phyloP scores from a whole-genome alignment of 2,113 vertebrate species.

The Heptranchias perlo region DNA sequence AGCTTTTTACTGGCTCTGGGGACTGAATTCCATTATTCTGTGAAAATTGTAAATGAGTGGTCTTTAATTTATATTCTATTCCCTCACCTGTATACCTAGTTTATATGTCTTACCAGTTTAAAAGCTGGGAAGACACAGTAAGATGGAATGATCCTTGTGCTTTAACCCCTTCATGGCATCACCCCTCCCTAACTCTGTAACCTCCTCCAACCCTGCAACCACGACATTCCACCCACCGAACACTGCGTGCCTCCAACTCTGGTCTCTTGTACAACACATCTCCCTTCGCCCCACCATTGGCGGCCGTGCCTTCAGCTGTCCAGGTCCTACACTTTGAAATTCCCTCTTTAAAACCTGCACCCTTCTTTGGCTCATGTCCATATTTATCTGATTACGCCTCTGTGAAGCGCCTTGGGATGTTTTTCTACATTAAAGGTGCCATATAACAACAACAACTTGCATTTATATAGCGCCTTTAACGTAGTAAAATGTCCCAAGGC shows the following conservation, averaged over 20 bases:
- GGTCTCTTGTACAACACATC: neutral
- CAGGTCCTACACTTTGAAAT: too few relatives aligned
- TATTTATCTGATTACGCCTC: too few relatives aligned
- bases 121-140: neutral
- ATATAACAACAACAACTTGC: too few relatives aligned
- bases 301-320: neutral
- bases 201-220: neutral
- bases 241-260: too few relatives aligned
- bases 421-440: neutral
- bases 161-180: neutral
- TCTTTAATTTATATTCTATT: constrained; percentile 14
- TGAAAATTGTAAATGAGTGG: constrained; percentile 25
- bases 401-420: neutral
- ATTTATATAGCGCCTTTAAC: too few relatives aligned
- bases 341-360: neutral
- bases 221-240: neutral
- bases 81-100: neutral
- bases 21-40: constrained; percentile 16
- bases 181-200: neutral
- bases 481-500: too few relatives aligned
- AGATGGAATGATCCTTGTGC: neutral
- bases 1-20: neutral
- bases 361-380: neutral
- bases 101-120: neutral
- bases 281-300: neutral